phyloP scores from a whole-genome alignment of 2,797 vertebrate genomes.

The Fistularia tabacaria region DNA sequence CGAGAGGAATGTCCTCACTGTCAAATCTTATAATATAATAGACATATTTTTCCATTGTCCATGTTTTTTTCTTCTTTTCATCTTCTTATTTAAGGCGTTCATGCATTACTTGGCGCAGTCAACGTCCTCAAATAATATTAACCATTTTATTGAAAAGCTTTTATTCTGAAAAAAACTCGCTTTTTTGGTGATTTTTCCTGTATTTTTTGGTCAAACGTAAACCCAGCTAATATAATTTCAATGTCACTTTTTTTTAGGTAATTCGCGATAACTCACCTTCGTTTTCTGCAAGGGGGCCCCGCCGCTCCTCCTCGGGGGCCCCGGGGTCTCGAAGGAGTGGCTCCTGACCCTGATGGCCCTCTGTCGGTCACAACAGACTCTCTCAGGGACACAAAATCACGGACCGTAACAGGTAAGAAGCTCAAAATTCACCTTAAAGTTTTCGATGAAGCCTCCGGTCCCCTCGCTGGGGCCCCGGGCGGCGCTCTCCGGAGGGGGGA shows the following conservation, averaged over 20 bases:
- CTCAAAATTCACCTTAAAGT: slow-evolving; percentile 71
- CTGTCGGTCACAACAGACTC: slow-evolving; percentile 47
- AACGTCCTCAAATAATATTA: too few relatives aligned
- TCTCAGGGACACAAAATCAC: neutral
- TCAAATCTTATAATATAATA: too few relatives aligned
- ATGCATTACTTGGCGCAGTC: too few relatives aligned
- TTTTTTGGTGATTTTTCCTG: neutral
- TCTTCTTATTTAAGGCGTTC: too few relatives aligned
- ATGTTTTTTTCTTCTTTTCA: too few relatives aligned
- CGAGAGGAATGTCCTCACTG: too few relatives aligned
- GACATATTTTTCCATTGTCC: too few relatives aligned
- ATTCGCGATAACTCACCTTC: slow-evolving; percentile 50
- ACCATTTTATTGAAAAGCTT: too few relatives aligned
- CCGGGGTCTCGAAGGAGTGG: slow-evolving; percentile 86
- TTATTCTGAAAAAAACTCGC: slow-evolving; percentile 1
- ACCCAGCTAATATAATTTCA: too few relatives aligned
- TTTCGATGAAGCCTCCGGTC: slow-evolving; percentile 80
- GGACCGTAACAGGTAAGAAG: neutral
- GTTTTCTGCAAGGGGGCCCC: slow-evolving; percentile 56
- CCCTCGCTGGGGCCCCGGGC: slow-evolving; percentile 61
- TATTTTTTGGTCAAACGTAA: too few relatives aligned
- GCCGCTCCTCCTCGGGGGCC: slow-evolving; percentile 68
- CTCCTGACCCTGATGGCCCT: slow-evolving; percentile 87
- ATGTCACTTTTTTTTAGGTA: too few relatives aligned
- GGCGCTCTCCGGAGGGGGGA: slow-evolving; percentile 51